phyloP scores from a whole-genome alignment of 1,140 invertebrate genomes.

The Pteromalus puparum region DNA sequence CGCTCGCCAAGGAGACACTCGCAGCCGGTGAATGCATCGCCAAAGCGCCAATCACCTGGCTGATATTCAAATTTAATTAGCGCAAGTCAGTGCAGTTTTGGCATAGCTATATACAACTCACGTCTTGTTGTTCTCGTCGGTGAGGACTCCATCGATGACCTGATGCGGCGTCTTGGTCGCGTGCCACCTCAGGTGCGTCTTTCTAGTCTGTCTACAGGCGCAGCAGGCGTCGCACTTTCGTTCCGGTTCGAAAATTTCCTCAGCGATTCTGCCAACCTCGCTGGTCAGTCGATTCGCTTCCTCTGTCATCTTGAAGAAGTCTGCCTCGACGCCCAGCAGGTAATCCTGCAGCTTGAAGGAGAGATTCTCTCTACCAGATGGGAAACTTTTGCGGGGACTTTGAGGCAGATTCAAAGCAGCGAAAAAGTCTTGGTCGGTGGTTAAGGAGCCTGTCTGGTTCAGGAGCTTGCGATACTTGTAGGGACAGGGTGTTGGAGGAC shows the following conservation, averaged over 20 bases:
- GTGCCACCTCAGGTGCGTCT: conserved; percentile 55
- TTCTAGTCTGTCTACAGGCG: conserved; percentile 62
- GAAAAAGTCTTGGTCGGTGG: conserved; percentile 59
- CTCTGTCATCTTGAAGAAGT: conserved; percentile 56
- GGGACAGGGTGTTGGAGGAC: conserved; percentile 28
- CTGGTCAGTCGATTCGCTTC: conserved; percentile 62
- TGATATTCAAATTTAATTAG: conserved; percentile 22
- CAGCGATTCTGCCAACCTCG: conserved; percentile 43
- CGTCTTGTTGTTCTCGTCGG: conserved; percentile 55
- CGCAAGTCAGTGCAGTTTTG: not conserved
- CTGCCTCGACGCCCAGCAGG: conserved; percentile 60
- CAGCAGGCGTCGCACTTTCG: conserved; percentile 65
- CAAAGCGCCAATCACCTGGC: conserved; percentile 59
- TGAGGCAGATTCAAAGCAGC: conserved; percentile 51
- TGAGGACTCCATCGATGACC: conserved; percentile 56
- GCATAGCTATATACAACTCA: conserved; percentile 41
- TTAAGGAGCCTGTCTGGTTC: conserved; percentile 4
- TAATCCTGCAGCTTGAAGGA: conserved; percentile 65
- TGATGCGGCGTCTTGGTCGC: conserved; percentile 56
- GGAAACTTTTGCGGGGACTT: conserved; percentile 54
- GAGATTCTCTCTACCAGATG: conserved; percentile 62
- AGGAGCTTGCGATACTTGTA: conserved; percentile 40
- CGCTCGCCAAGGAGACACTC: conserved; percentile 45
- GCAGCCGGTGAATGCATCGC: conserved; percentile 61
- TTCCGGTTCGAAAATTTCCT: conserved; percentile 50